Evolutionary conservation across 2,888 invertebrate species (phyloP).

Genomic region (Anagyrus pseudococci): DNA sequence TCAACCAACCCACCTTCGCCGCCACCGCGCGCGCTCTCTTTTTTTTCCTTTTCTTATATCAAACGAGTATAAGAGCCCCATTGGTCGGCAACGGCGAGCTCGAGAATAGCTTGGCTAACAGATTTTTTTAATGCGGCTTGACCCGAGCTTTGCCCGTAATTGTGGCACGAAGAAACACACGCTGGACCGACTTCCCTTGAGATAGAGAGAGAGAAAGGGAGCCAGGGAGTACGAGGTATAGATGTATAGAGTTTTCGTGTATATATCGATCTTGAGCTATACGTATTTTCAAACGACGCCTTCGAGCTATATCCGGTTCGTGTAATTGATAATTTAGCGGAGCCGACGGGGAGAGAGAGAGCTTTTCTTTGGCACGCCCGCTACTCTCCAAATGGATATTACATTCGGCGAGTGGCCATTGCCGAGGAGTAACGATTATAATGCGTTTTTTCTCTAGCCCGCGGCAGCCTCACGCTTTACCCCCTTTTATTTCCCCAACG

Average conservation of each 20-base stretch:
- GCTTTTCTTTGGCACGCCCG: too few relatives aligned
- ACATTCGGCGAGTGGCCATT: too few relatives aligned
- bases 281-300: neutral
- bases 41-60: conserved; percentile 5
- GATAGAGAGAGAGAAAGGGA: too few relatives aligned
- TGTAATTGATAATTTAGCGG: neutral
- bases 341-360: too few relatives aligned
- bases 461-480: too few relatives aligned
- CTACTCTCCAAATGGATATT: too few relatives aligned
- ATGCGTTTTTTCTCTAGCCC: too few relatives aligned
- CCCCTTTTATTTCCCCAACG: too few relatives aligned
- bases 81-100: neutral
- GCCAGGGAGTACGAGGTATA: too few relatives aligned
- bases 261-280: neutral
- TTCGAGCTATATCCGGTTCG: neutral
- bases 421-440: too few relatives aligned
- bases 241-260: too few relatives aligned
- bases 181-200: neutral
- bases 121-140: conserved; percentile 34
- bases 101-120: conserved; percentile 4
- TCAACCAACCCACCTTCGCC: too few relatives aligned
- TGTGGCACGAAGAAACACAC: neutral
- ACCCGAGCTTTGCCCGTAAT: neutral
- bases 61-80: conserved; percentile 13
- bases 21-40: neutral